These are phyloP conservation scores for Stenodera caucasica DNA, from an alignment of 2,888 invertebrate genomes.

Conservation along the genomic window DNA sequence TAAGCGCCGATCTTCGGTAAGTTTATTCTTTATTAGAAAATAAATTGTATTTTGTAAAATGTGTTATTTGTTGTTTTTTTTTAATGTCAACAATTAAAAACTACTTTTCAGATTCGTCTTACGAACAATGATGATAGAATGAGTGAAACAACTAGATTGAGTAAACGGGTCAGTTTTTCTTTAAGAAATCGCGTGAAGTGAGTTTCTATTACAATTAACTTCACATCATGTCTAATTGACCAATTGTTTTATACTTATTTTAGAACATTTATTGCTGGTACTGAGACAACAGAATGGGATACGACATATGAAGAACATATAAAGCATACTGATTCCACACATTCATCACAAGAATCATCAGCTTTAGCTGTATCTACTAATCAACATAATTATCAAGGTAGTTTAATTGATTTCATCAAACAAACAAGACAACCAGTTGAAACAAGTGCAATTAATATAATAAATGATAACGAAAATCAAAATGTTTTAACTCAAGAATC, in stretches of 20 bases:
- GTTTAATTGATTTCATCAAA: background rate
- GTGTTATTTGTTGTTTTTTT: no score
- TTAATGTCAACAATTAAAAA: no score
- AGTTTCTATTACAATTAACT: background rate
- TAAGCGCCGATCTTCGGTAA: no score
- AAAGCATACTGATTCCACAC: constrained; percentile 36
- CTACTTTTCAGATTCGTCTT: no score
- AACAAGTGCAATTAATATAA: background rate
- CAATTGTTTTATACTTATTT: constrained; percentile 19
- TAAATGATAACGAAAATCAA: background rate
- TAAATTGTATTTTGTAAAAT: no score
- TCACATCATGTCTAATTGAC: background rate
- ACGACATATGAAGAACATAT: constrained; percentile 45
- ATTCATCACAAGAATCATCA: constrained; percentile 15
- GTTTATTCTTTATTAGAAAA: no score
- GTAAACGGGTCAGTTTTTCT: background rate
- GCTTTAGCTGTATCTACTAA: background rate
- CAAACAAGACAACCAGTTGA: background rate
- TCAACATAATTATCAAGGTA: background rate
- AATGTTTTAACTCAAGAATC: background rate
- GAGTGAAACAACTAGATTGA: background rate
- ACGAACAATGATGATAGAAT: background rate
- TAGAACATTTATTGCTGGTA: constrained; percentile 45
- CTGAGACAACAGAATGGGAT: constrained; percentile 47
- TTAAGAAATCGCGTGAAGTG: background rate